These are phyloP conservation scores for Antheraea pernyi DNA, from an alignment of 1,140 invertebrate genomes.

Conservation along the genomic window DNA sequence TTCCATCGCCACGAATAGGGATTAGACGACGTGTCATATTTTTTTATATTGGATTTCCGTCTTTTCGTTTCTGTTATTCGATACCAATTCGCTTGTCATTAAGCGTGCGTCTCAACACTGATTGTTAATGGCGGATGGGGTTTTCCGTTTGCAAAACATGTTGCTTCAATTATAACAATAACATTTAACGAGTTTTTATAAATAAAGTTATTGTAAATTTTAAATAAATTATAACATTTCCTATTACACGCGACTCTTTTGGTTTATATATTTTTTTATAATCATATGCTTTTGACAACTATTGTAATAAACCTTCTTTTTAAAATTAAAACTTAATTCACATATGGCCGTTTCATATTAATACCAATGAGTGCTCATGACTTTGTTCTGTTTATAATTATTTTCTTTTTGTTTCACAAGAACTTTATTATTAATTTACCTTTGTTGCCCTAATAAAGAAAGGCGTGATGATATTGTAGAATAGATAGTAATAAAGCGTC, in stretches of 20 bases:
- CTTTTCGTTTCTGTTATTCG: background rate
- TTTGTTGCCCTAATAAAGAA: too few relatives aligned
- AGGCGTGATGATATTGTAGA: too few relatives aligned
- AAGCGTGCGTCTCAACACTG: background rate
- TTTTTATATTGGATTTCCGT: slow-evolving; percentile 13
- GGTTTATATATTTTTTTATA: background rate
- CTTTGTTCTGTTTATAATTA: background rate
- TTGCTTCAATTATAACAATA: background rate
- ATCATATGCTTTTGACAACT: background rate
- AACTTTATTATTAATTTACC: too few relatives aligned
- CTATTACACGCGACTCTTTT: too few relatives aligned
- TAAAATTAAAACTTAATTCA: too few relatives aligned
- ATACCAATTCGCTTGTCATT: slow-evolving; percentile 7
- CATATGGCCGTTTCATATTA: too few relatives aligned
- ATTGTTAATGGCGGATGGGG: background rate
- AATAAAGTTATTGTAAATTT: too few relatives aligned
- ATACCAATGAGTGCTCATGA: too few relatives aligned
- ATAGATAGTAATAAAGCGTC: too few relatives aligned
- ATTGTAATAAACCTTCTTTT: background rate
- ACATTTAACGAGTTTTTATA: too few relatives aligned
- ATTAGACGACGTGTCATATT: slow-evolving; percentile 49
- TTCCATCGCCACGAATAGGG: slow-evolving; percentile 60
- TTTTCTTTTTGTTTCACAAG: too few relatives aligned
- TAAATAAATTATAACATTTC: too few relatives aligned
- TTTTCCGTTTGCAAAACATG: background rate